phyloP scores from a whole-genome alignment of 2,113 vertebrate genomes.

The Conger conger region DNA sequence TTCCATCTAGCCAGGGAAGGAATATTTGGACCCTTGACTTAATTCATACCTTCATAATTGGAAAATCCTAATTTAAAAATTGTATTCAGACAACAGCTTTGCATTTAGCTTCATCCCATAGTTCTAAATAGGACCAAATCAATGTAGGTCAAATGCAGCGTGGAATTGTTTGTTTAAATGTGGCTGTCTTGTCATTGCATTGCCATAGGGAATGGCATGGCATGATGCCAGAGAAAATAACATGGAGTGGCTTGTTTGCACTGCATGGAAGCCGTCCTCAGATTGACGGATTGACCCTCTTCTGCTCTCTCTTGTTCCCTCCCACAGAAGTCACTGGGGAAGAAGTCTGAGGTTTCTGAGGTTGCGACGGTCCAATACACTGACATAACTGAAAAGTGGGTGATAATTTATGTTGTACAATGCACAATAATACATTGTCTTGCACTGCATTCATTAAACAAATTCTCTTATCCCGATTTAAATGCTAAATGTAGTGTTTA shows the following conservation, averaged over 20 bases:
- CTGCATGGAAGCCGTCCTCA: background rate
- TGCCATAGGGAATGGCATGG: background rate
- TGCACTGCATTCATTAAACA: too few relatives aligned
- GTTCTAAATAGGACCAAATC: too few relatives aligned
- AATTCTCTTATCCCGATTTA: too few relatives aligned
- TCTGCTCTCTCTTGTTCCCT: background rate
- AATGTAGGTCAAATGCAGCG: too few relatives aligned
- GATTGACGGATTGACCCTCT: background rate
- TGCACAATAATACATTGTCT: background rate
- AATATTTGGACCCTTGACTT: too few relatives aligned
- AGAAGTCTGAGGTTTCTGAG: slow-evolving; percentile 65
- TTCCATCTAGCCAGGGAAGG: too few relatives aligned
- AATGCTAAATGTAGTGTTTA: background rate
- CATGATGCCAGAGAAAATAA: background rate
- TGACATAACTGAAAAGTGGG: slow-evolving; percentile 72
- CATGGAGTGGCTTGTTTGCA: background rate
- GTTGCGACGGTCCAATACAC: slow-evolving; percentile 74
- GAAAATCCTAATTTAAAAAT: too few relatives aligned
- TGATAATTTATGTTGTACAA: slow-evolving; percentile 10
- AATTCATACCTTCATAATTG: too few relatives aligned
- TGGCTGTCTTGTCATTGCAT: background rate
- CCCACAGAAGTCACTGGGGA: slow-evolving; percentile 61
- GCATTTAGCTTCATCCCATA: too few relatives aligned
- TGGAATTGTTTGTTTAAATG: background rate
- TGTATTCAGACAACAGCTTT: too few relatives aligned